Evolutionary conservation across 2,113 vertebrate genomes (phyloP), one percentile per base, ranked within the genome.

Genomic region (Nasalis larvatus): DNA sequence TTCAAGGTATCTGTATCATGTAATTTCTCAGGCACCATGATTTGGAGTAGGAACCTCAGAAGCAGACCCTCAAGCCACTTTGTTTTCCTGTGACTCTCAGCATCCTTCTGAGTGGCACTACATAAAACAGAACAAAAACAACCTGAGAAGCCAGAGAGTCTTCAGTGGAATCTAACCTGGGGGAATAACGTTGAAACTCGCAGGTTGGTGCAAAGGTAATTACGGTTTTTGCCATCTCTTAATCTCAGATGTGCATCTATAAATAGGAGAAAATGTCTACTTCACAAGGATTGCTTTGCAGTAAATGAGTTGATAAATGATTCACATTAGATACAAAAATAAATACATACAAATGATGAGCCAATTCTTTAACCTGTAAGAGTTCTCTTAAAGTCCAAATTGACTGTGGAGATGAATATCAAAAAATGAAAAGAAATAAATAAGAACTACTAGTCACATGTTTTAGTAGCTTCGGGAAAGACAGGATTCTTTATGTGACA

Each of bases 1-100:
- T 42, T 4, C 12, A n/a, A 16, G 27, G 0, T 60, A 20, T 77
- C 18, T 13, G 32, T n/a, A n/a, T n/a, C 4, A 3, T 11, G n/a
- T 35, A 91, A 58, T 1, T 47, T 54, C 8, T 73, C 45, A 71
- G 37, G 47, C 37, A 12, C 30, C 42, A 77, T 9, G 11, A 63
- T 30, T 45, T 32, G 27, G 32, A 7, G n/a, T 18, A 32, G 32
- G 84, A 68, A 11, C 30, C 40, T 86, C 35, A 58, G 52, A 52
- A 71, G 8, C 2, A 80, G 32, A 73, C 0, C 0, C 49, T 4
- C 3, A 66, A 83, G 32, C 3, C 49, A 32, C 4, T 81, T 71
- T 49, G 35, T 27, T 60, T 42, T 56, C 6, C 52, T 68, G 45
- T 69, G 27, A 10, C 37, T 60, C 18, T 4, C 23, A 58, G 40